Conservation (phyloP, 92 coral and sea anemone genomes). For the Actinostola sp. region DNA sequence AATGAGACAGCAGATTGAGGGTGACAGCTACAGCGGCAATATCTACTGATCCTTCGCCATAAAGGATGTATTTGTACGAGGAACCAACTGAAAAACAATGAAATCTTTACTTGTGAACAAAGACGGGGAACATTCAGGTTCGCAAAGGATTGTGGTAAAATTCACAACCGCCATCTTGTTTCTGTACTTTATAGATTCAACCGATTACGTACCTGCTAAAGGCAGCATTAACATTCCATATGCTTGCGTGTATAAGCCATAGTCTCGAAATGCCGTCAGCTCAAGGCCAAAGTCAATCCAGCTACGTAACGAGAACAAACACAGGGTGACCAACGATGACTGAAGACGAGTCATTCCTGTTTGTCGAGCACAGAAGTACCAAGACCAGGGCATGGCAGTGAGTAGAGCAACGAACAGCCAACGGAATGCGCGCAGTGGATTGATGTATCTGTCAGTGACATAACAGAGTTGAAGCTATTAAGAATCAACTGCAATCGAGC, state of each 20-base stretch:
- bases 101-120: background rate
- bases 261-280: constrained; percentile 61
- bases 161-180: too few relatives aligned
- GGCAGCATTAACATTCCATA: constrained; percentile 77
- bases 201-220: constrained; percentile 50
- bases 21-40: constrained; percentile 34
- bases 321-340: constrained; percentile 52
- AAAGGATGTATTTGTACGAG: constrained; percentile 52
- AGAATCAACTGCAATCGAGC: too few relatives aligned
- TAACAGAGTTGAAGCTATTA: too few relatives aligned
- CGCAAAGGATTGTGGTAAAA: background rate
- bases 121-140: background rate
- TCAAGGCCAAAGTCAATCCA: constrained; percentile 86
- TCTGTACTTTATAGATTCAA: background rate
- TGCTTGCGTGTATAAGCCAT: constrained; percentile 76
- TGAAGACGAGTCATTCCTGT: constrained; percentile 71
- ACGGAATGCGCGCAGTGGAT: constrained; percentile 64
- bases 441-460: constrained; percentile 48
- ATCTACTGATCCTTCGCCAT: constrained; percentile 48
- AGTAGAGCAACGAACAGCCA: constrained; percentile 68
- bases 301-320: constrained; percentile 60
- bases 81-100: constrained; percentile 50
- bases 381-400: constrained; percentile 67
- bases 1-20: constrained; percentile 64
- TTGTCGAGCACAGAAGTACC: constrained; percentile 67